A percentile compares a stretch with the other conserved stretches of the same genome.
phyloP scores from a whole-genome alignment of 1,140 invertebrate genomes.

The Nixonia krombeini region DNA sequence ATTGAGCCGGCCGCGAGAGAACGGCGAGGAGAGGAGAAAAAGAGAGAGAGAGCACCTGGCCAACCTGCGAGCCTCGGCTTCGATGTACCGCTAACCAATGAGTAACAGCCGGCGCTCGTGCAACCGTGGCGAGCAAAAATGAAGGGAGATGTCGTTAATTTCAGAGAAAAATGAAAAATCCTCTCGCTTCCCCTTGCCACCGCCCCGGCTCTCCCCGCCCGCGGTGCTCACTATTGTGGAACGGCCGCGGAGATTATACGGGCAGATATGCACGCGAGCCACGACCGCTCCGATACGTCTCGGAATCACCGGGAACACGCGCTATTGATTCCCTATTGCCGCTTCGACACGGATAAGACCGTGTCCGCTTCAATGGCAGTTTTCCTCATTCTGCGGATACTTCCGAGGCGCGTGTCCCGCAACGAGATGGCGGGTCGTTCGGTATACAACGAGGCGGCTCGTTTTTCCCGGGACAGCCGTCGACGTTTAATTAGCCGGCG shows the following conservation, averaged over 20 bases:
- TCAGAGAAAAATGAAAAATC: constrained; percentile 6
- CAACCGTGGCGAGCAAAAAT: constrained; percentile 38
- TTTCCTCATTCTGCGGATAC: neutral
- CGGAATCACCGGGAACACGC: neutral
- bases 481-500: too few species aligned
- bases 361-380: neutral
- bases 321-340: neutral
- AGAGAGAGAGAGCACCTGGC: constrained; percentile 44
- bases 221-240: neutral
- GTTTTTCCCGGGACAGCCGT: too few species aligned
- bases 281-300: neutral
- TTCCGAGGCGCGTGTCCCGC: too few species aligned
- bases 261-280: constrained; percentile 1
- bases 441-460: too few species aligned
- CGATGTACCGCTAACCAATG: constrained; percentile 56
- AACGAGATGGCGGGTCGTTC: too few species aligned
- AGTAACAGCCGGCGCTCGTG: constrained; percentile 27
- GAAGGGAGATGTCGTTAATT: neutral
- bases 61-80: constrained; percentile 42
- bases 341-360: neutral
- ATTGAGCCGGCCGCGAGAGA: constrained; percentile 38
- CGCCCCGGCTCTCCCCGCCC: neutral
- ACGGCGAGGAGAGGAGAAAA: neutral
- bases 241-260: constrained; percentile 1
- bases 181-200: neutral